These are phyloP conservation scores for Scolanthus callimorphus DNA, from an alignment of 92 coral and sea anemone species.

Conservation along the genomic window DNA sequence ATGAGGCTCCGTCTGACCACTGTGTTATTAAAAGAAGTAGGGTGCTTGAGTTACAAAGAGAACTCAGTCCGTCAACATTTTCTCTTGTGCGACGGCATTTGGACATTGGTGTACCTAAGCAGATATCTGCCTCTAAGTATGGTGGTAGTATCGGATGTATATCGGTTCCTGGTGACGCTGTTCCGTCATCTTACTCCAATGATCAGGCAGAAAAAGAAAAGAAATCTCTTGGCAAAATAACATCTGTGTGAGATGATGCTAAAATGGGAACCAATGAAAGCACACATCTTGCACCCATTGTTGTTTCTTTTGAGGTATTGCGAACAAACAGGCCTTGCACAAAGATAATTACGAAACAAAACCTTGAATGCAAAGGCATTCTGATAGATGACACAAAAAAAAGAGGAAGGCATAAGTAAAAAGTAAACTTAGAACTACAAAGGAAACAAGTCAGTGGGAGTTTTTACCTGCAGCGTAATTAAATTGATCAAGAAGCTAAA, in stretches of 20 bases:
- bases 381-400: no score
- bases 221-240: constrained; percentile 10
- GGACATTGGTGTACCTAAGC: constrained; percentile 75
- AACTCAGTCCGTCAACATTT: constrained; percentile 70
- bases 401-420: no score
- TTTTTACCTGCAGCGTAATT: no score
- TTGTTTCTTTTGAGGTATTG: no score
- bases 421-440: no score
- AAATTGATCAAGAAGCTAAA: no score
- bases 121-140: constrained; percentile 75
- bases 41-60: constrained; percentile 61
- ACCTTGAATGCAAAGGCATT: no score
- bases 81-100: constrained; percentile 68
- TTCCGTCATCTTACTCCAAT: constrained; percentile 30
- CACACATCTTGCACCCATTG: no score
- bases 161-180: constrained; percentile 60
- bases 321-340: no score
- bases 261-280: no score
- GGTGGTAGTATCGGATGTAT: constrained; percentile 87
- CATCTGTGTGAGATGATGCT: constrained; percentile 21
- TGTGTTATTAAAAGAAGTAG: constrained; percentile 45
- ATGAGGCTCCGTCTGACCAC: constrained; percentile 23
- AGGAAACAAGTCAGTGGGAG: no score
- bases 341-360: no score
- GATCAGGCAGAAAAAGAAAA: constrained; percentile 12